These are phyloP conservation scores for Euleptes europaea DNA, from an alignment of 2,113 vertebrate genomes.

Conservation along the genomic window DNA sequence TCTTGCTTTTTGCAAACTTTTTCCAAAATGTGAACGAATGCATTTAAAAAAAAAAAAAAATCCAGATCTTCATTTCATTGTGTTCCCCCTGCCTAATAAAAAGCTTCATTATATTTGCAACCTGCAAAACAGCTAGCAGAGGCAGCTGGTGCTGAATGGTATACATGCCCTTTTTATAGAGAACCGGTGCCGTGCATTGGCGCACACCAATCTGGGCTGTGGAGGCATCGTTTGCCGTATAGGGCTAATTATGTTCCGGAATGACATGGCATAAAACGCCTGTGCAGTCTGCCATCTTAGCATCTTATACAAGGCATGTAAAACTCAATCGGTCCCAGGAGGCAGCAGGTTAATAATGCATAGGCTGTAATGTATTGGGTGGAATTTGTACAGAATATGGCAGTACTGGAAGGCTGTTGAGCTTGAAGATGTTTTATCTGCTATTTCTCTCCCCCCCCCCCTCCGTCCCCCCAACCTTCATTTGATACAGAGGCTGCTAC, in stretches of 20 bases:
- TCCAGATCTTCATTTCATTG: conserved; percentile 33
- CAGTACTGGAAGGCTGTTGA: neutral
- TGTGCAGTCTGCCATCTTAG: conserved; percentile 12
- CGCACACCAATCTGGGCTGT: conserved; percentile 52
- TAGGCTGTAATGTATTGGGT: conserved; percentile 41
- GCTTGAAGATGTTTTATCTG: conserved; percentile 44
- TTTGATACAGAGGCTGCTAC: conserved; percentile 26
- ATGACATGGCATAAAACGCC: conserved; percentile 41
- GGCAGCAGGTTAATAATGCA: conserved; percentile 38
- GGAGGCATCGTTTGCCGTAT: conserved; percentile 49
- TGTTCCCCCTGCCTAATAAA: conserved; percentile 49
- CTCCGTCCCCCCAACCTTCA: conserved; percentile 33
- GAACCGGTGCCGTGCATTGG: conserved; percentile 37
- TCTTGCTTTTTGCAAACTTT: conserved; percentile 15
- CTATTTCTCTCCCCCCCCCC: conserved; percentile 13
- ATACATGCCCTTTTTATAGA: conserved; percentile 42
- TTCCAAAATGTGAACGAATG: neutral
- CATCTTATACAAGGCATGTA: conserved; percentile 10
- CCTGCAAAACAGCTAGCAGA: conserved; percentile 48
- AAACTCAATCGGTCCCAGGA: conserved; percentile 27
- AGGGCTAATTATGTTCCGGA: conserved; percentile 46
- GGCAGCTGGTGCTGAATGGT: conserved; percentile 56
- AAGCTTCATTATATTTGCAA: conserved; percentile 41
- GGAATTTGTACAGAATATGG: conserved; percentile 30
- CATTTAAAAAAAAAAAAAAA: conserved; percentile 39